Evolutionary conservation across 2,797 vertebrate genomes (phyloP), one percentile per base, ranked within the genome.

Genomic region (Calcarius lapponicus): DNA sequence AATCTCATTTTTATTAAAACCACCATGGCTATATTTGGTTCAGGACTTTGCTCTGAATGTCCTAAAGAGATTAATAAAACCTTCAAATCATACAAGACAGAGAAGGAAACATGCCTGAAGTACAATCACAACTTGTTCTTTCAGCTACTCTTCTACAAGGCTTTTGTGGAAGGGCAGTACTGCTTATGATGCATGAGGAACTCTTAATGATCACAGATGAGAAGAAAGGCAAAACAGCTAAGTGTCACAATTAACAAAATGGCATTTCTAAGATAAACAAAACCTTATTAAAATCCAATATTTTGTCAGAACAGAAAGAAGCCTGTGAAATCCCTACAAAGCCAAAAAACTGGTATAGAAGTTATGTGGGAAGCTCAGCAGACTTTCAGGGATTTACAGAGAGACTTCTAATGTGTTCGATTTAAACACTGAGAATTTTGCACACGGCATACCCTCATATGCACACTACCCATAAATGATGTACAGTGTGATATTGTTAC

Each of bases 291-390:
- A 93, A 93, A 74, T 65, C 21, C 74, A 84, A 10, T 50, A 93
- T 93, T 95, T 94, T 87, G 65, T 85, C 72, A 88, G 78, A 90
- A 94, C 48, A 81, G 73, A 86, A 76, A 94, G 56, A 91, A 93
- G 89, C 32, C 65, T 71, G 58, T 74, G 72, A 91, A 93, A 92
- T 71, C 61, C 57, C 57, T 85, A 43, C 22, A 69, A 89, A 89
- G 79, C 34, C 40, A 89, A 92, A 87, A 80, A 80, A 51, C 3
- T 64, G 60, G 24, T 78, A 3, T 70, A 86, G 29, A 74, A 90
- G 28, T 74, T 81, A 53, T 11, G 62, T 91, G 45, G 61, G 84
- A 94, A 94, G 70, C 58, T 92, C 84, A 86, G 22, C 83, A 93
- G 86, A 62, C 78, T 86, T 86, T 45, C 25, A 43, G 57, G 56